Percentiles rank a stretch among this genome's conserved stretches.
phyloP scores from a whole-genome alignment of 2,888 invertebrate species.

The Pegoplata infirma region DNA sequence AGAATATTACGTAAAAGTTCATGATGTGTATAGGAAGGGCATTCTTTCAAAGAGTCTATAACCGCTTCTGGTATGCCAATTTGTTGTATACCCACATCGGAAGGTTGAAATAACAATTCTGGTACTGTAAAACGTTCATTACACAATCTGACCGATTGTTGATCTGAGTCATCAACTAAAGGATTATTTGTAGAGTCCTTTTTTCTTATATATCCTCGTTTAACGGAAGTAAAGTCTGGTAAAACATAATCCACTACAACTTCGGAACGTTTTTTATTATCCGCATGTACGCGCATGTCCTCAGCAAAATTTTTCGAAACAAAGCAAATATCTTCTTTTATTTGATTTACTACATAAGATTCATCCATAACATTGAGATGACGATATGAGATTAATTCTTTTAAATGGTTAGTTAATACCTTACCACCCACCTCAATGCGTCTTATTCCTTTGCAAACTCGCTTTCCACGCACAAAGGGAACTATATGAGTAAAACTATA shows the following conservation, averaged over 20 bases:
- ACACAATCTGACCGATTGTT: conserved; percentile 90
- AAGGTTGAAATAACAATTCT: conserved; percentile 95
- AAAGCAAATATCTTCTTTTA: conserved; percentile 98
- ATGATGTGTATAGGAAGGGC: conserved; percentile 86
- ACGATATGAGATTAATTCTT: conserved; percentile 96
- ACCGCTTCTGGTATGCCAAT: conserved; percentile 96
- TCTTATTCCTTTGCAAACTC: conserved; percentile 84
- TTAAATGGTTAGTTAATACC: conserved; percentile 96
- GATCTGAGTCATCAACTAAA: conserved; percentile 76
- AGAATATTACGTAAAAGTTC: conserved; percentile 90
- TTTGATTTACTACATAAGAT: conserved; percentile 98
- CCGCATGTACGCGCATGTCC: conserved; percentile 86
- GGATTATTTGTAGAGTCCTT: conserved; percentile 64
- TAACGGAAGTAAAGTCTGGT: conserved; percentile 95
- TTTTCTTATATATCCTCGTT: conserved; percentile 84
- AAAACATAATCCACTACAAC: conserved; percentile 94
- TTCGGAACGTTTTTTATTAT: conserved; percentile 82
- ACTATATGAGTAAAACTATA: conserved; percentile 97
- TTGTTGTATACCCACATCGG: conserved; percentile 92
- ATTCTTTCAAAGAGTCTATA: conserved; percentile 85
- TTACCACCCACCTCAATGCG: conserved; percentile 98
- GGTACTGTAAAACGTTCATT: conserved; percentile 97
- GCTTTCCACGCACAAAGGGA: conserved; percentile 91
- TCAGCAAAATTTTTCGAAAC: conserved; percentile 90
- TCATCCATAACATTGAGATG: conserved; percentile 99